A percentile compares a stretch with the other conserved stretches of the same genome.
phyloP scores from a whole-genome alignment of 2,113 vertebrate species.

The Malaclemys terrapin region DNA sequence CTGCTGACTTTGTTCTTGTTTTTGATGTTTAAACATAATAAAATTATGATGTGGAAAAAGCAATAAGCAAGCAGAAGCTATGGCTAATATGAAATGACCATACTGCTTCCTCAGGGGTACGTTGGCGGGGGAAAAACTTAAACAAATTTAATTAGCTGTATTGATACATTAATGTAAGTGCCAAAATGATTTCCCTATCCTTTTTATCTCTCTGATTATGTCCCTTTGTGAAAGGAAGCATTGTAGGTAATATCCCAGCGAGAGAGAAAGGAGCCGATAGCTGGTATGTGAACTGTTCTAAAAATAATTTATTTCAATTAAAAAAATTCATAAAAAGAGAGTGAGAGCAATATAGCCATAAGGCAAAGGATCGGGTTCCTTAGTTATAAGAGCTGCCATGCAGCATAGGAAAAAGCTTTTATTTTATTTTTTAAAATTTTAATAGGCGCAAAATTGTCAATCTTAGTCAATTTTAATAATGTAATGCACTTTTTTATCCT shows the following conservation, averaged over 20 bases:
- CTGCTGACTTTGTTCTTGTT: constrained; percentile 44
- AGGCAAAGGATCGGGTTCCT: neutral
- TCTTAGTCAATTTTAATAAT: neutral
- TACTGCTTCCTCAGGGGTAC: neutral
- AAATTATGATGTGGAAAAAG: constrained; percentile 40
- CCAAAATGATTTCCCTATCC: neutral
- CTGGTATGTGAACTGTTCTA: neutral
- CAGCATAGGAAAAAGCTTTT: neutral
- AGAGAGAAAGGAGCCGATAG: neutral
- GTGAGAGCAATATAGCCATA: neutral
- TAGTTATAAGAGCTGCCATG: neutral
- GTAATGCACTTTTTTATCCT: neutral
- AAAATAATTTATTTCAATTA: neutral
- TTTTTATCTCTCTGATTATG: neutral
- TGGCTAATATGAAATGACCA: neutral
- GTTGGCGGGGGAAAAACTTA: constrained; percentile 8
- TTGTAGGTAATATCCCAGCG: neutral
- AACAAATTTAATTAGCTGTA: neutral
- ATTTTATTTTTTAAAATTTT: neutral
- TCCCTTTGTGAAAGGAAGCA: neutral
- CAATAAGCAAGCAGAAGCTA: neutral
- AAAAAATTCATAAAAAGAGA: neutral
- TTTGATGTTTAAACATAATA: neutral
- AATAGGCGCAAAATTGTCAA: neutral
- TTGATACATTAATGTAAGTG: neutral